phyloP scores from a whole-genome alignment of 2,888 invertebrate species.

The Portevinia maculata region DNA sequence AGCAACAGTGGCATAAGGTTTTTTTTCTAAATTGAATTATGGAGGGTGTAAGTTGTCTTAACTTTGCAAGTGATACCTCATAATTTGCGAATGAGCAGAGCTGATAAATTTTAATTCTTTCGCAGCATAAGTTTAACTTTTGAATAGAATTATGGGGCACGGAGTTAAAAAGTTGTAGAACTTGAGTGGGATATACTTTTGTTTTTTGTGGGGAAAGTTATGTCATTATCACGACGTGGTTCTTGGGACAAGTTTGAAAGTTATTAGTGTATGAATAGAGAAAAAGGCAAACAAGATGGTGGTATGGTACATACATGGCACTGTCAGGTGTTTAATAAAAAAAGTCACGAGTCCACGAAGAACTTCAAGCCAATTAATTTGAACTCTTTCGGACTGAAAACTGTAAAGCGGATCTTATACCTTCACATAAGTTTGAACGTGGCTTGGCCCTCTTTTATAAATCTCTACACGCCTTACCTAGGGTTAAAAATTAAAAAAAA shows the following conservation, averaged over 20 bases:
- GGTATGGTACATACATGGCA: too few species aligned
- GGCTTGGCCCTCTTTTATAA: too few species aligned
- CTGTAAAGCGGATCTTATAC: too few species aligned
- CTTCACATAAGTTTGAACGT: too few species aligned
- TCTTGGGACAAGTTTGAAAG: neutral
- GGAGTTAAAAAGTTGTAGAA: neutral
- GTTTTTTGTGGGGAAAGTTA: neutral
- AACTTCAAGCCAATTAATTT: too few species aligned
- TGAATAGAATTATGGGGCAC: neutral
- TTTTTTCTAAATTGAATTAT: constrained; percentile 39
- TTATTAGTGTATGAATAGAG: too few species aligned
- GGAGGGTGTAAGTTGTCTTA: constrained; percentile 27
- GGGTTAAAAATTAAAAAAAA: too few species aligned
- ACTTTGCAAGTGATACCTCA: constrained; percentile 32
- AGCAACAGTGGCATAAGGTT: constrained; percentile 22
- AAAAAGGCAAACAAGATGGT: too few species aligned
- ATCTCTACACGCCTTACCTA: too few species aligned
- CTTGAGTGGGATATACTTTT: neutral
- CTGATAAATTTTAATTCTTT: constrained; percentile 38
- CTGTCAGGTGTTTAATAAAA: too few species aligned
- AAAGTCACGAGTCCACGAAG: too few species aligned
- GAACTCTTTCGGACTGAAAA: too few species aligned
- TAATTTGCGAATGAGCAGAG: constrained; percentile 27
- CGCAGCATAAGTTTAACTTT: constrained; percentile 13
- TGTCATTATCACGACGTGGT: constrained; percentile 6